Conservation (phyloP, 2,888 invertebrate genomes). For the Athrips mouffetella region DNA sequence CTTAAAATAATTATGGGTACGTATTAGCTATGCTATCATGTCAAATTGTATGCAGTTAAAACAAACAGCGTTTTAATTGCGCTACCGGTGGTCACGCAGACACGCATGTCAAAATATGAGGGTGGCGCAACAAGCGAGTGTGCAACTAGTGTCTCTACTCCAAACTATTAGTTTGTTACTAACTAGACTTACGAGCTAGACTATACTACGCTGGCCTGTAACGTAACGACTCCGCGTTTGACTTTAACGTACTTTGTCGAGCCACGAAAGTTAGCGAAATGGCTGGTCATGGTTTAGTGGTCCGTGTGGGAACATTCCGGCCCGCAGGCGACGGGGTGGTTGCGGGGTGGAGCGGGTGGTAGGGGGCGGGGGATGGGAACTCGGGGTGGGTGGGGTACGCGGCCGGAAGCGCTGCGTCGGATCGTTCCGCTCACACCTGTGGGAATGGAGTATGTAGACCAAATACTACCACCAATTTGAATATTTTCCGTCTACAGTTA, state of each 20-base stretch:
- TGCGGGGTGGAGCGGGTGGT: constrained; percentile 32
- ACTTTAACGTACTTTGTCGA: constrained; percentile 38
- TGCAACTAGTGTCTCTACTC: constrained; percentile 23
- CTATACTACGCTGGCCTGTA: neutral
- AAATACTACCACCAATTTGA: constrained; percentile 43
- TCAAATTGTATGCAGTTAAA: constrained; percentile 22
- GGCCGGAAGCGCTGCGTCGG: constrained; percentile 69
- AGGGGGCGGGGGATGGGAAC: constrained; percentile 43
- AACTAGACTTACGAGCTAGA: neutral
- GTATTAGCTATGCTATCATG: constrained; percentile 18
- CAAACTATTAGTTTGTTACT: constrained; percentile 4
- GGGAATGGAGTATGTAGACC: constrained; percentile 65
- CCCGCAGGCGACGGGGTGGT: constrained; percentile 29
- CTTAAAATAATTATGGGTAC: constrained; percentile 15
- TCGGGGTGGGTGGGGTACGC: constrained; percentile 59
- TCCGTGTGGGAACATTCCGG: constrained; percentile 64
- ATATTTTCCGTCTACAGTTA: constrained; percentile 38
- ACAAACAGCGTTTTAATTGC: constrained; percentile 26
- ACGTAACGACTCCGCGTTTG: neutral
- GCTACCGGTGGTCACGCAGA: constrained; percentile 25
- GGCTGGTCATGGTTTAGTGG: constrained; percentile 57
- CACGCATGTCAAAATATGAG: constrained; percentile 19
- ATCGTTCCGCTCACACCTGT: constrained; percentile 67
- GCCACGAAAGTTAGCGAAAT: constrained; percentile 59
- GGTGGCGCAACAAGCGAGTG: constrained; percentile 12